A percentile compares a stretch with the other conserved stretches of the same genome.
Evolutionary conservation across 2,797 vertebrate species (phyloP).

Genomic region (Alca torda): DNA sequence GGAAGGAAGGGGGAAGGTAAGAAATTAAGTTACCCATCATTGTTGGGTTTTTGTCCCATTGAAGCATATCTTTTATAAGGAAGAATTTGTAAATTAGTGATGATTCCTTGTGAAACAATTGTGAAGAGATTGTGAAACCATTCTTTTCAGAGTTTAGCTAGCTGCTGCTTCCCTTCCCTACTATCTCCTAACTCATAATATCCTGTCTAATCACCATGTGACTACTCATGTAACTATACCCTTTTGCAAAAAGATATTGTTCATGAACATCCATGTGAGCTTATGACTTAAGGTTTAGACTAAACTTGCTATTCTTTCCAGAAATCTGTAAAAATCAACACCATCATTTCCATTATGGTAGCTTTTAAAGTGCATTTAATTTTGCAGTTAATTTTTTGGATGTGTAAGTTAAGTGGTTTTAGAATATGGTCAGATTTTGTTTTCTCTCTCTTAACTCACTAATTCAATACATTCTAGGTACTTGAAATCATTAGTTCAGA

Average conservation of each 20-base stretch:
- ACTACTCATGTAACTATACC: not conserved
- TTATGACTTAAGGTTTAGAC: not conserved
- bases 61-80: not conserved
- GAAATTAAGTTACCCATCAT: not conserved
- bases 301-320: slow-evolving; percentile 11
- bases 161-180: not conserved
- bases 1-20: not conserved
- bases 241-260: not conserved
- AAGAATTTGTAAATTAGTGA: not conserved
- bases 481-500: slow-evolving; percentile 92
- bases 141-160: not conserved
- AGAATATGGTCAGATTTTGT: not conserved
- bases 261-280: not conserved
- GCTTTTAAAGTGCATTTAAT: not conserved
- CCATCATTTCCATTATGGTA: not conserved
- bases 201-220: not conserved
- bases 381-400: not conserved
- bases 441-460: slow-evolving; percentile 1
- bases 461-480: slow-evolving; percentile 83
- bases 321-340: slow-evolving; percentile 3
- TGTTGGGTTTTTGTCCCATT: not conserved
- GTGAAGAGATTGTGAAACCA: not conserved
- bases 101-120: not conserved
- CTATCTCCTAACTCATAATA: not conserved
- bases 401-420: not conserved